Percentiles rank a stretch among this genome's conserved stretches.
Conservation (phyloP, 2,888 invertebrate species). For the Trichopoda pennipes region DNA sequence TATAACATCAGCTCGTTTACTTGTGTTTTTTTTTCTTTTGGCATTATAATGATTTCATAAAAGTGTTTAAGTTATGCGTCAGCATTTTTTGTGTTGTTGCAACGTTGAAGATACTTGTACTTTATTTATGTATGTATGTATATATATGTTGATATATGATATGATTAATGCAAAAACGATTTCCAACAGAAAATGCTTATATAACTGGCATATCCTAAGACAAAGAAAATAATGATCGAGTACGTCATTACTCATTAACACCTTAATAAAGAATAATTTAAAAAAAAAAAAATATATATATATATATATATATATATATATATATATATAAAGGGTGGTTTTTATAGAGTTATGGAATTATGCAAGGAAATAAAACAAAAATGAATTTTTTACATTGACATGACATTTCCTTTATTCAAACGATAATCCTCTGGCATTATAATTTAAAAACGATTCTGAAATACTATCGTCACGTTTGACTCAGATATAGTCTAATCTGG, state of each 20-base stretch:
- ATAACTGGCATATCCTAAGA: slow-evolving; percentile 1
- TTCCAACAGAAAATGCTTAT: background rate
- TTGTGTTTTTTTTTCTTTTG: slow-evolving; percentile 1
- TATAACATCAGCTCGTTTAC: slow-evolving; percentile 33
- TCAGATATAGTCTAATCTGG: no score
- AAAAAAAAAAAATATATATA: no score
- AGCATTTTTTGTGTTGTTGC: slow-evolving; percentile 50
- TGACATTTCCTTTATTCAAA: no score
- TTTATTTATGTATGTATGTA: slow-evolving; percentile 33
- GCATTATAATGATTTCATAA: slow-evolving; percentile 57
- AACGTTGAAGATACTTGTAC: slow-evolving; percentile 39
- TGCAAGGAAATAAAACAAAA: no score
- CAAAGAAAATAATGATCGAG: background rate
- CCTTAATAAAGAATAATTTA: background rate
- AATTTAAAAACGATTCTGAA: no score
- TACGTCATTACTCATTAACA: background rate
- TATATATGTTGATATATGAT: background rate
- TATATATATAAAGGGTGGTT: no score
- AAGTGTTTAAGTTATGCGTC: slow-evolving; percentile 64
- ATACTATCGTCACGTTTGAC: no score
- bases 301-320: no score
- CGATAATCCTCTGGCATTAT: no score
- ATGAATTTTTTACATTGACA: no score
- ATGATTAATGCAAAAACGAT: slow-evolving; percentile 46
- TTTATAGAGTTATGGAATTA: no score